Percentiles rank a stretch among this genome's conserved stretches.
These are phyloP conservation scores for Donacobius atricapilla DNA, from an alignment of 2,113 vertebrate species.

Conservation along the genomic window DNA sequence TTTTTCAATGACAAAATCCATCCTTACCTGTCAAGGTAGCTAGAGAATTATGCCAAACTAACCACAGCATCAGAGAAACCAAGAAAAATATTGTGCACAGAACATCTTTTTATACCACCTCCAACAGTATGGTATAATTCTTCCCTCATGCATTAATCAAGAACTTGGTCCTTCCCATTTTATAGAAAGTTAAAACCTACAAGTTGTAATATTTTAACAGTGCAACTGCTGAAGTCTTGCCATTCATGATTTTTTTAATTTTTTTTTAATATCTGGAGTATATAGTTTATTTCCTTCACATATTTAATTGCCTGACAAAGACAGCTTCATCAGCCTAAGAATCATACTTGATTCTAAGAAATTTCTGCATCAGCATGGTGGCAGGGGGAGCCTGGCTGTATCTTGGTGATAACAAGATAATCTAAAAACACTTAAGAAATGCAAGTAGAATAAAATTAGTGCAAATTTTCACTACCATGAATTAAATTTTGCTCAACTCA, in stretches of 20 bases:
- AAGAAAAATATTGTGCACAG: not conserved
- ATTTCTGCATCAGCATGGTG: not conserved
- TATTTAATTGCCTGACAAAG: not conserved
- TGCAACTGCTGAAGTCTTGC: not conserved
- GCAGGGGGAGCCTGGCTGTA: not conserved
- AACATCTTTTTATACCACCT: not conserved
- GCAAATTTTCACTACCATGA: not conserved
- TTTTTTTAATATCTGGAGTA: not conserved
- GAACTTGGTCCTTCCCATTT: not conserved
- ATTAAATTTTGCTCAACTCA: not conserved
- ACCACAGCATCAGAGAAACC: not conserved
- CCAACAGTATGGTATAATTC: not conserved
- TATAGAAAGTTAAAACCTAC: not conserved
- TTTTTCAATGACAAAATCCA: not conserved
- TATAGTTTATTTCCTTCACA: not conserved
- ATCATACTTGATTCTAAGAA: not conserved
- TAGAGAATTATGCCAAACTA: not conserved
- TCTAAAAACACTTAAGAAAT: not conserved
- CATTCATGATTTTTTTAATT: not conserved
- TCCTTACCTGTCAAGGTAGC: not conserved
- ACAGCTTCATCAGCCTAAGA: not conserved
- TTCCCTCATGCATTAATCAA: not conserved
- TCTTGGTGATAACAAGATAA: not conserved
- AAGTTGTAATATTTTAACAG: not conserved
- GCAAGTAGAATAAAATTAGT: not conserved